phyloP scores from a whole-genome alignment of 2,113 vertebrate genomes.

The Urocitellus parryii region DNA sequence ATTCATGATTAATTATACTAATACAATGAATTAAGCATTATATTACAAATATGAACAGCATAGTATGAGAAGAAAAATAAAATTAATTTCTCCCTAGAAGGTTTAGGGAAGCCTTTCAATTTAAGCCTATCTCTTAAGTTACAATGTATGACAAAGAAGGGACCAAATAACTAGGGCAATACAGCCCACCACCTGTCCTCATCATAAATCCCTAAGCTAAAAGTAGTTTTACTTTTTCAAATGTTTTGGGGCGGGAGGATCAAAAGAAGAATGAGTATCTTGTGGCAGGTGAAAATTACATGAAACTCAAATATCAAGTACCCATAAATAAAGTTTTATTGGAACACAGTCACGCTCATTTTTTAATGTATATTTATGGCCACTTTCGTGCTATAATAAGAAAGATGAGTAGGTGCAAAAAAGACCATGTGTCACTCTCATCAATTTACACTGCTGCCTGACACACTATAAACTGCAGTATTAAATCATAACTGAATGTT shows the following conservation, averaged over 20 bases:
- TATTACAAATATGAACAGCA: background rate
- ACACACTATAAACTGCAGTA: background rate
- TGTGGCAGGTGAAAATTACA: conserved; percentile 2
- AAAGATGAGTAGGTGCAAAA: background rate
- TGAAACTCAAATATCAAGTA: background rate
- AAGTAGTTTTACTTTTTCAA: background rate
- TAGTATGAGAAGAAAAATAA: conserved; percentile 4
- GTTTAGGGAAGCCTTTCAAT: background rate
- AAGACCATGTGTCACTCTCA: background rate
- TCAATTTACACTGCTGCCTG: background rate
- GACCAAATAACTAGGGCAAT: background rate
- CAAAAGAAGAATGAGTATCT: background rate
- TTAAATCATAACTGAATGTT: background rate
- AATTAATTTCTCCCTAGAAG: background rate
- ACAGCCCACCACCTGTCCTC: background rate
- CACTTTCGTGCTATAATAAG: background rate
- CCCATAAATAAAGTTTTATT: background rate
- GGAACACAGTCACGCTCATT: background rate
- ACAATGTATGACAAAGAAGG: background rate
- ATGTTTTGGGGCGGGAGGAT: background rate
- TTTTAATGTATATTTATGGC: background rate
- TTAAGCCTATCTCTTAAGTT: background rate
- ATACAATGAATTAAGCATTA: background rate
- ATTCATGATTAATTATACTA: background rate
- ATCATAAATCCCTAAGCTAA: background rate